Percentiles rank a stretch among this genome's conserved stretches.
Conservation (phyloP, 2,113 vertebrate genomes). For the Pongo pygmaeus region DNA sequence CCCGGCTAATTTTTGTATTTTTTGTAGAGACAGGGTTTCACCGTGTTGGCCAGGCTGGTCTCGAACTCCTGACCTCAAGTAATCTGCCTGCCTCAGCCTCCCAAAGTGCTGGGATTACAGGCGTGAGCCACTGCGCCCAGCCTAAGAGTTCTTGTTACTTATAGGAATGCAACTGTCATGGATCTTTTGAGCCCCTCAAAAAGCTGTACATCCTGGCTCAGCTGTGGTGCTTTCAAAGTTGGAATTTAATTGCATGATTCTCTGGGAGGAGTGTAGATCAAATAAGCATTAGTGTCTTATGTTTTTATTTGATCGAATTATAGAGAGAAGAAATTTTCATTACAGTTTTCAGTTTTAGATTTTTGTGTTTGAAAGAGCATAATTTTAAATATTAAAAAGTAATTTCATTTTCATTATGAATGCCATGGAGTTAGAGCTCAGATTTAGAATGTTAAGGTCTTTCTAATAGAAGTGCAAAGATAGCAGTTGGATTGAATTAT, state of each 20-base stretch:
- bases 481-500: neutral
- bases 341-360: neutral
- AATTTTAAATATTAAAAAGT: neutral
- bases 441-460: neutral
- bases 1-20: too few relatives aligned
- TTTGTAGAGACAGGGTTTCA: too few relatives aligned
- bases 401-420: conserved; percentile 3
- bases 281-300: neutral
- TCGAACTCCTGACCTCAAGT: too few relatives aligned
- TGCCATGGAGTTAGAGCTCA: neutral
- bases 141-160: too few relatives aligned
- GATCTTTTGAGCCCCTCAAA: neutral
- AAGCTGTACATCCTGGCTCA: neutral
- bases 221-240: neutral
- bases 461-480: neutral
- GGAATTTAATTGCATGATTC: neutral
- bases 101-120: too few relatives aligned
- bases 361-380: conserved; percentile 10
- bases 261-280: neutral
- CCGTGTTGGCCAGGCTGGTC: too few relatives aligned
- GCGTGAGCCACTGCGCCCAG: too few relatives aligned
- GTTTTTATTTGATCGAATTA: neutral
- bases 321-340: neutral
- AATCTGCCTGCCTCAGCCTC: too few relatives aligned
- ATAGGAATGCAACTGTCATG: neutral